Evolutionary conservation across 2,113 vertebrate species (phyloP).

Genomic region (Nothocercus julius): DNA sequence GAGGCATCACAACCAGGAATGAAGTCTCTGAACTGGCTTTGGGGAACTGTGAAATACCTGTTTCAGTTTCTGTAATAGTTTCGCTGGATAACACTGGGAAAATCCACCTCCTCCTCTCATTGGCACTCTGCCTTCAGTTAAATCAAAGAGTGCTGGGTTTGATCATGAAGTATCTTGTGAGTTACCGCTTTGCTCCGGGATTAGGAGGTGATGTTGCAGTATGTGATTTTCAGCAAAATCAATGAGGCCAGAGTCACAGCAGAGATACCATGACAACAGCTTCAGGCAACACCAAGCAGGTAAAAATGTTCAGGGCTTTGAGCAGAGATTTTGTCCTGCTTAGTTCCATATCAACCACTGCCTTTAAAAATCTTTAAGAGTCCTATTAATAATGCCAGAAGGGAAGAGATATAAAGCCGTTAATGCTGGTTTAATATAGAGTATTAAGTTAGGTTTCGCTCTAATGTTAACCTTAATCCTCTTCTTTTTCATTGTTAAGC

Average conservation of each 20-base stretch:
- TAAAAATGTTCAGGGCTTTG: neutral
- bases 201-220: neutral
- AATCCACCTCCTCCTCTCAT: neutral
- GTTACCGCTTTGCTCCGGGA: neutral
- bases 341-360: rapidly evolving
- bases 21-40: neutral
- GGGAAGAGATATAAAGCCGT: neutral
- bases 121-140: neutral
- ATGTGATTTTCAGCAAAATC: neutral
- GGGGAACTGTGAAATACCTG: neutral
- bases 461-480: slow-evolving; percentile 8
- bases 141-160: neutral
- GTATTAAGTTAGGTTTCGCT: slow-evolving; percentile 1
- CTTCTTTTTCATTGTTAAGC: neutral
- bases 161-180: neutral
- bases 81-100: neutral
- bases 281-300: neutral
- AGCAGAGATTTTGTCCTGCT: neutral
- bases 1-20: neutral
- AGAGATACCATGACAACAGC: neutral
- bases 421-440: neutral
- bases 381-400: neutral
- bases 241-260: neutral
- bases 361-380: neutral
- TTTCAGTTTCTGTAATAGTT: neutral